Evolutionary conservation across 2,797 vertebrate species (phyloP), one percentile per base, ranked within the genome.

Genomic region (Parauchenoglanis punctatus): DNA sequence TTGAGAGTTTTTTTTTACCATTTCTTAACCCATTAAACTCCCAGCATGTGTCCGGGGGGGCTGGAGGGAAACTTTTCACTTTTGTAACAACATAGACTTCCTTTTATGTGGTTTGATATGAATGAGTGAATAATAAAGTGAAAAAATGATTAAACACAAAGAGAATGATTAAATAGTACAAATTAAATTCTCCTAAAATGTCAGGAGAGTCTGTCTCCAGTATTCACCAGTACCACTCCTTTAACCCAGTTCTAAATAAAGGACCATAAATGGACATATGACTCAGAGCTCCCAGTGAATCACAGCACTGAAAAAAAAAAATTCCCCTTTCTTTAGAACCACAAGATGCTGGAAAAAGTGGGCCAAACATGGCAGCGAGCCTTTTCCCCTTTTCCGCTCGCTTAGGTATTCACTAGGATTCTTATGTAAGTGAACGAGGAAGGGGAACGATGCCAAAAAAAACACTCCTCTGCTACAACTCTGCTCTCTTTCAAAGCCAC

Each of bases 361-460:
- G 31, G 85, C 75, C 25, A 49, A 82, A 81, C 61, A 73, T 54
- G 77, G 87, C 85, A 89, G 59, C 2, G 28, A 49, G 81, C 83
- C 86, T 78, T 81, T 89, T 90, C 61, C 77, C 81, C 70, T 72
- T 80, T 89, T 89, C 52, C 7, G 58, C 59, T 80, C 52, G 15
- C 88, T 86, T 72, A 84, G 77, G 82, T 83, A 89, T 88, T 90
- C 23, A 61, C 56, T 81, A 18, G 67, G 44, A 56, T 86, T 85
- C 88, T 91, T 52, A 83, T 68, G 28, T 85, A 89, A 90, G 72
- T 25, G 80, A 81, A 88, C 18, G 49, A 86, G 70, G 70, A 90
- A 88, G 77, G 85, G 68, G 54, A 46, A 23, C 40, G 67, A 59
- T 81, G 73, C 81, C 81, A 85, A 85, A 54, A 25, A n/a, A 52